Conservation (phyloP, 1,140 invertebrate genomes). For the Drosophila pandora region DNA sequence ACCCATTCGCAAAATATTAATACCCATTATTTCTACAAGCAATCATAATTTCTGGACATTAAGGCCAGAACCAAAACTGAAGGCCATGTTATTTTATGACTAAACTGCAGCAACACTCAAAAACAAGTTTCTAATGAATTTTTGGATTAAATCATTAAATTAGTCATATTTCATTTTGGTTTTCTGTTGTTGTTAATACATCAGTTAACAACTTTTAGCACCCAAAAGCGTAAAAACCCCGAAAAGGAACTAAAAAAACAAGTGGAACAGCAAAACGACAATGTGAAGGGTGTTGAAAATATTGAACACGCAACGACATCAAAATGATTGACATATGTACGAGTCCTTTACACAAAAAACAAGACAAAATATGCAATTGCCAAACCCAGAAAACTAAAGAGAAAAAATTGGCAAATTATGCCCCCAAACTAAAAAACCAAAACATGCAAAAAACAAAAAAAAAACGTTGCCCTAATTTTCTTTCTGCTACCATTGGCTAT, state of each 20-base stretch:
- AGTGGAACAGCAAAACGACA: neutral
- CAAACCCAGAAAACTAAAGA: slow-evolving; percentile 25
- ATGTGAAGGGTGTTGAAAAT: slow-evolving; percentile 48
- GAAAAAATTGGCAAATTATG: slow-evolving; percentile 43
- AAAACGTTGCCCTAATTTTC: slow-evolving; percentile 40
- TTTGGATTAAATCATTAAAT: slow-evolving; percentile 39
- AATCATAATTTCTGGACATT: slow-evolving; percentile 40
- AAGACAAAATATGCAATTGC: neutral
- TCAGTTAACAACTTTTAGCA: slow-evolving; percentile 33
- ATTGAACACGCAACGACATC: slow-evolving; percentile 43
- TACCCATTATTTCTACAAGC: slow-evolving; percentile 11
- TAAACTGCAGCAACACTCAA: slow-evolving; percentile 41
- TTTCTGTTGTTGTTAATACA: slow-evolving; percentile 37
- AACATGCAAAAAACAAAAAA: slow-evolving; percentile 20
- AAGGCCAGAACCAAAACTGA: slow-evolving; percentile 46
- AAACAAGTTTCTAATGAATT: slow-evolving; percentile 59
- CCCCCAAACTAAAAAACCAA: slow-evolving; percentile 26
- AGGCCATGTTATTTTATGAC: slow-evolving; percentile 38
- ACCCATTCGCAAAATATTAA: neutral
- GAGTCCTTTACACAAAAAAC: slow-evolving; percentile 17
- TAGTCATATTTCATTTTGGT: slow-evolving; percentile 31
- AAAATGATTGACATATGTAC: slow-evolving; percentile 44
- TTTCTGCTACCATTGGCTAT: slow-evolving; percentile 23
- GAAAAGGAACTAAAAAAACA: slow-evolving; percentile 27
- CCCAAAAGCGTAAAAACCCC: slow-evolving; percentile 20